A percentile compares a stretch with the other conserved stretches of the same genome.
These are phyloP conservation scores for Passer domesticus DNA, from an alignment of 2,113 vertebrate genomes.

Conservation along the genomic window DNA sequence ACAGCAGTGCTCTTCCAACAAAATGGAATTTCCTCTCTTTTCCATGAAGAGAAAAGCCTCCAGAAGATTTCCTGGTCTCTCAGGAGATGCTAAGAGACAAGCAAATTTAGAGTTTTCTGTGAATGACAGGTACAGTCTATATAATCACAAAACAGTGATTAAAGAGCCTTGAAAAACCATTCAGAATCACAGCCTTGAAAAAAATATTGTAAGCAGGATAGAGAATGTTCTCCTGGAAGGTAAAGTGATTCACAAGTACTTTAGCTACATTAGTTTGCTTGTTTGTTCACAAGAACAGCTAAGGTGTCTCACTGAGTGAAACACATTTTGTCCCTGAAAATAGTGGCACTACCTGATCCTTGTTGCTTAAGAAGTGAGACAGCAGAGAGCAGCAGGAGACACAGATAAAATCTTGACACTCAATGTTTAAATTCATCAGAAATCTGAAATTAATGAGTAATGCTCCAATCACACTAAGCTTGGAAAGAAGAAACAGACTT, in stretches of 20 bases:
- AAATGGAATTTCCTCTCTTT: background rate
- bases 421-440: background rate
- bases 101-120: background rate
- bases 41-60: background rate
- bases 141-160: background rate
- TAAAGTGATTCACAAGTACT: background rate
- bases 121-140: background rate
- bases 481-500: constrained; percentile 4
- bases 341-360: background rate
- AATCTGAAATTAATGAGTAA: constrained; percentile 17
- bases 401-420: background rate
- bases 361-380: constrained; percentile 1
- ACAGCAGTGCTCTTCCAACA: background rate
- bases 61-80: background rate
- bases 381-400: constrained; percentile 6
- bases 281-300: background rate
- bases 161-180: background rate
- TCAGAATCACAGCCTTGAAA: background rate
- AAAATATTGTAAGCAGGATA: background rate
- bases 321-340: background rate
- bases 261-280: background rate
- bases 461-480: background rate
- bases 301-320: background rate
- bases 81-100: background rate
- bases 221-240: background rate